These are phyloP conservation scores for Acleris literana DNA, from an alignment of 2,888 invertebrate species.

Conservation along the genomic window DNA sequence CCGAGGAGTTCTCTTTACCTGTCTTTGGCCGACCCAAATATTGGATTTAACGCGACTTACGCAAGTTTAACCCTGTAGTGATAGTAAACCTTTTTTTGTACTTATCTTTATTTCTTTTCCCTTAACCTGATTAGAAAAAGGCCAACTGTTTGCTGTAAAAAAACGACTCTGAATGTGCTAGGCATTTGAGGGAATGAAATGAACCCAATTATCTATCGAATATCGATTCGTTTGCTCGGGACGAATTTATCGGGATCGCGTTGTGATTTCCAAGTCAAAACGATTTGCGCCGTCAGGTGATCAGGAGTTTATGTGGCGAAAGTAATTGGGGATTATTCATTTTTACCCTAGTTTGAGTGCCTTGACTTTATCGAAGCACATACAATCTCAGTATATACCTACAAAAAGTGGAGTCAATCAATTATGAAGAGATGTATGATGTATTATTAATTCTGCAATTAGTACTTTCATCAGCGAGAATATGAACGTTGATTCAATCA, in stretches of 20 bases:
- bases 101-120: slow-evolving; percentile 22
- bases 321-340: slow-evolving; percentile 7
- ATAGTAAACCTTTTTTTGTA: slow-evolving; percentile 5
- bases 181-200: background rate
- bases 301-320: slow-evolving; percentile 1
- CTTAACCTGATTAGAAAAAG: background rate
- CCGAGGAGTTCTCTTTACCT: slow-evolving; percentile 7
- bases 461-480: background rate
- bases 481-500: background rate
- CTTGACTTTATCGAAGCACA: background rate
- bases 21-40: background rate
- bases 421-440: background rate
- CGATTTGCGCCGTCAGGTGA: slow-evolving; percentile 13
- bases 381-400: too few relatives aligned
- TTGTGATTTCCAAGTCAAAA: slow-evolving; percentile 42
- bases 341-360: background rate
- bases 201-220: slow-evolving; percentile 11
- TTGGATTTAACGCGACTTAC: slow-evolving; percentile 11
- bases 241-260: slow-evolving; percentile 42
- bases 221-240: slow-evolving; percentile 10
- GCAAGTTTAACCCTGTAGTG: slow-evolving; percentile 21
- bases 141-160: too few relatives aligned
- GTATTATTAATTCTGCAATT: background rate
- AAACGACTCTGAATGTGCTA: too few relatives aligned
- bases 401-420: too few relatives aligned